These are phyloP conservation scores for Aphaenogaster ashmeadi DNA, from an alignment of 1,140 invertebrate species.

Conservation along the genomic window DNA sequence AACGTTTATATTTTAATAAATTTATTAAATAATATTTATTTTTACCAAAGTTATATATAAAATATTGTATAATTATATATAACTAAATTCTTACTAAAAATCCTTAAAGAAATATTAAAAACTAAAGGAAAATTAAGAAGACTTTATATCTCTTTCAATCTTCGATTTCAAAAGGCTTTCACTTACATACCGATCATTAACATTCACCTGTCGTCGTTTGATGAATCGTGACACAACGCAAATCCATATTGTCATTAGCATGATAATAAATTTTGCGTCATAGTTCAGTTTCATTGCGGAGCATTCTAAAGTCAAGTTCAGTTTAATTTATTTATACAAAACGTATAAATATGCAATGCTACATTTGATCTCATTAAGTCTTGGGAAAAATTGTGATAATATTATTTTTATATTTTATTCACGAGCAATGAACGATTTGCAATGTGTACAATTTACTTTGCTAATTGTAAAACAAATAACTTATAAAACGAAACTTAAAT, in stretches of 20 bases:
- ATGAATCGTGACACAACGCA: not conserved
- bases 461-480: not conserved
- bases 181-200: not conserved
- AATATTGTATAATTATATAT: too few species aligned
- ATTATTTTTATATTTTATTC: not conserved
- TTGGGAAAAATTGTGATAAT: not conserved
- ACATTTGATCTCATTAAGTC: not conserved
- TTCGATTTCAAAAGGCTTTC: not conserved
- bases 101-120: not conserved
- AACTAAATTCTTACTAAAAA: not conserved
- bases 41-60: not conserved
- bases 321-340: not conserved
- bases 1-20: not conserved
- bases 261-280: slow-evolving; percentile 50
- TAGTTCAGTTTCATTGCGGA: not conserved
- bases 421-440: too few species aligned
- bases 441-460: not conserved
- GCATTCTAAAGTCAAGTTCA: slow-evolving; percentile 71
- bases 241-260: slow-evolving; percentile 24
- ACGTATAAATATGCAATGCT: not conserved
- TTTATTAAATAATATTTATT: not conserved
- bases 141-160: not conserved
- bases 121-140: not conserved
- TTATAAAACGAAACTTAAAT: too few species aligned
- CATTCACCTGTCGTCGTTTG: not conserved